Percentiles rank a stretch among this genome's conserved stretches.
These are phyloP conservation scores for Stichopus horrens DNA, from an alignment of 53 echinoderm and acorn worm genomes.

Conservation along the genomic window DNA sequence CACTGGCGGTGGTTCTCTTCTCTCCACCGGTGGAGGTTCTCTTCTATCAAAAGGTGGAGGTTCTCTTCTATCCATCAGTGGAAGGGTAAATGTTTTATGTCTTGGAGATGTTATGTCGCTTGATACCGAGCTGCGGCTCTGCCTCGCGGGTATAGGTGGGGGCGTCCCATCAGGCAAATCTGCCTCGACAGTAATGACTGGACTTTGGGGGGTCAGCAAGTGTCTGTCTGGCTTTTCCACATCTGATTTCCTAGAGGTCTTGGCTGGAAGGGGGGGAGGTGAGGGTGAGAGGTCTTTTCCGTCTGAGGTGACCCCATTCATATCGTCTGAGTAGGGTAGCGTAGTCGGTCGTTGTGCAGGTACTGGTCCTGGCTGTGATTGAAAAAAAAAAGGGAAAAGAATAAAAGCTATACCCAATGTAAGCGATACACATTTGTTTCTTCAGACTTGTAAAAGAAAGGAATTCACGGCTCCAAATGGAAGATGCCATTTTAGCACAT, in stretches of 20 bases:
- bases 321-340: conserved; percentile 37
- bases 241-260: conserved; percentile 11
- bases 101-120: neutral
- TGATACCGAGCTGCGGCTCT: neutral
- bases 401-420: too few relatives aligned
- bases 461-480: too few relatives aligned
- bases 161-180: neutral
- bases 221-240: neutral
- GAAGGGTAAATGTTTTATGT: neutral
- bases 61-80: neutral
- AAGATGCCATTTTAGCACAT: too few relatives aligned
- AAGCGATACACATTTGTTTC: too few relatives aligned
- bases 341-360: conserved; percentile 40
- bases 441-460: too few relatives aligned
- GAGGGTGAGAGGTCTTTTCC: conserved; percentile 48
- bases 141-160: conserved; percentile 22
- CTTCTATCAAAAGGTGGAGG: neutral
- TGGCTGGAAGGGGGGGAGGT: conserved; percentile 39
- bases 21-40: neutral
- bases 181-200: neutral
- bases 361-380: conserved; percentile 2
- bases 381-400: neutral
- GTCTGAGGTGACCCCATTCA: conserved; percentile 41
- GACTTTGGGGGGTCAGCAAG: neutral
- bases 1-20: neutral